Percentiles rank a stretch among this genome's conserved stretches.
phyloP scores from a whole-genome alignment of 2,888 invertebrate species.

The Caenorhabditis sp. region DNA sequence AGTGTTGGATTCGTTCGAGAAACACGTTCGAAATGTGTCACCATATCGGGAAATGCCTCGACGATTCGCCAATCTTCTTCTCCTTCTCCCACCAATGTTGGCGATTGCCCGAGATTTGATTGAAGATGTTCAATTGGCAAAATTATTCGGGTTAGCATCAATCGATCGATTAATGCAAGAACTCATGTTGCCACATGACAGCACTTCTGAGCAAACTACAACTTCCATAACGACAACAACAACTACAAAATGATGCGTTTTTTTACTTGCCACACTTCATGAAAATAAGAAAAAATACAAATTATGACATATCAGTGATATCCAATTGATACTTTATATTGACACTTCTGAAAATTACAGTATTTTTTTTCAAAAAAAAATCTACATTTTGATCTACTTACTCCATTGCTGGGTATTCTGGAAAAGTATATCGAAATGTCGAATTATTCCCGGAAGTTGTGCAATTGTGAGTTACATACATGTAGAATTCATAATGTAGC shows the following conservation, averaged over 20 bases:
- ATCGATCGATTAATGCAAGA: slow-evolving; percentile 63
- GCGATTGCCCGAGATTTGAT: slow-evolving; percentile 62
- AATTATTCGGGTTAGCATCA: slow-evolving; percentile 59
- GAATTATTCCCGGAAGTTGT: neutral
- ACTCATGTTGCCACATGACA: slow-evolving; percentile 46
- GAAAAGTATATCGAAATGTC: neutral
- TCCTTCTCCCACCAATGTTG: slow-evolving; percentile 62
- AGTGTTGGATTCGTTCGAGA: slow-evolving; percentile 59
- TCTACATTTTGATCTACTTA: too few species aligned
- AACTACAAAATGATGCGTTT: neutral
- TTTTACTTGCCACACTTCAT: neutral
- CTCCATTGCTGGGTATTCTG: neutral
- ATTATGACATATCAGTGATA: neutral
- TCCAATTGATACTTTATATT: neutral
- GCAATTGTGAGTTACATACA: neutral
- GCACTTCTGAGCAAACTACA: neutral
- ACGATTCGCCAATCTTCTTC: slow-evolving; percentile 63
- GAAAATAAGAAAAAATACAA: neutral
- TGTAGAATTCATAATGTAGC: neutral
- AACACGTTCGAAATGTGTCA: slow-evolving; percentile 56
- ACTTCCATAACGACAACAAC: too few species aligned
- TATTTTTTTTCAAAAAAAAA: too few species aligned
- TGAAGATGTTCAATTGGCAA: slow-evolving; percentile 66
- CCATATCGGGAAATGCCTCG: slow-evolving; percentile 51
- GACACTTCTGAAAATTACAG: neutral